Percentiles rank a stretch among this genome's conserved stretches.
Evolutionary conservation across 2,888 invertebrate genomes (phyloP).

Genomic region (Catocala sponsa): DNA sequence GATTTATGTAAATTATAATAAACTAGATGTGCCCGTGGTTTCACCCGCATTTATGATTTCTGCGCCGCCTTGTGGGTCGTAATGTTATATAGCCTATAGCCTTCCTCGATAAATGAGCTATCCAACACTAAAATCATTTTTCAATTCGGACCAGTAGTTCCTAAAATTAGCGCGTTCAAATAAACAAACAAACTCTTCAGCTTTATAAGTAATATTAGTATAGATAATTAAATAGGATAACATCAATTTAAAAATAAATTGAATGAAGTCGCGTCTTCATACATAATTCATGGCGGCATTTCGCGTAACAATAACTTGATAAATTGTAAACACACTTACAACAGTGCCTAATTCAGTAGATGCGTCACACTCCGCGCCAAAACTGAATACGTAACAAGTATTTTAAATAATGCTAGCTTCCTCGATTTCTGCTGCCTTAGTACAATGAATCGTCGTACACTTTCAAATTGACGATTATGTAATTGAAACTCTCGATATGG

Average conservation of each 20-base stretch:
- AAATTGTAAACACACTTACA: conserved; percentile 36
- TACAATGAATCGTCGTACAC: conserved; percentile 68
- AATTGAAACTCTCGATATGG: conserved; percentile 2
- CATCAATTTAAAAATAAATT: not conserved
- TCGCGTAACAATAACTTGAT: conserved; percentile 23
- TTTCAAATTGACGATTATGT: conserved; percentile 65
- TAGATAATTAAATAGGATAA: no score
- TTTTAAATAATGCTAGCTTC: conserved; percentile 40
- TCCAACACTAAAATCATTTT: no score
- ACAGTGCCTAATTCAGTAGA: conserved; percentile 29
- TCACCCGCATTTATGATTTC: no score
- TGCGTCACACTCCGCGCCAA: conserved; percentile 28
- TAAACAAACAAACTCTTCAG: no score
- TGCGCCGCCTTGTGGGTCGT: no score
- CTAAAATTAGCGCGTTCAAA: no score
- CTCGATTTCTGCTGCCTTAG: conserved; percentile 63
- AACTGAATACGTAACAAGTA: conserved; percentile 17
- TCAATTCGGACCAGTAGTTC: no score
- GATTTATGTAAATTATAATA: not conserved
- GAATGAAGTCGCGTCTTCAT: conserved; percentile 16
- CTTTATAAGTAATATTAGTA: no score
- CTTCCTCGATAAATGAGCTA: no score
- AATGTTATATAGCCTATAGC: no score
- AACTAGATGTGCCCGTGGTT: no score
- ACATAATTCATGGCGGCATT: conserved; percentile 26